A percentile compares a stretch with the other conserved stretches of the same genome.
These are phyloP conservation scores for Diplosoma virens DNA, from an alignment of 23 tunicate genomes.

Conservation along the genomic window DNA sequence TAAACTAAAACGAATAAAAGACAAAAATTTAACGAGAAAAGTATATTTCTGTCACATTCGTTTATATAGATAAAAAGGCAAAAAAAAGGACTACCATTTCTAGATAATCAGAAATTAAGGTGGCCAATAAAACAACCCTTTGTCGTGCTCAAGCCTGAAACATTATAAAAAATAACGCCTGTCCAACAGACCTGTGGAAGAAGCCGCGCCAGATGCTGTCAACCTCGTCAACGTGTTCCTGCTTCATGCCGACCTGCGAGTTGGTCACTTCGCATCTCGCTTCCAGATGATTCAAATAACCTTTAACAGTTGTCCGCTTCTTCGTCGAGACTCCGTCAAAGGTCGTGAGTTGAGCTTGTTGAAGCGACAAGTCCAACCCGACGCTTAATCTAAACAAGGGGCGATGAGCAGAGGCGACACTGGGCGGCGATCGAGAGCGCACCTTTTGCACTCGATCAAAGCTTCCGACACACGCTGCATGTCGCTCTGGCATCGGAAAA, in stretches of 20 bases:
- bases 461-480: conserved; percentile 25
- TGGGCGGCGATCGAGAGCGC: too few relatives aligned
- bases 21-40: too few relatives aligned
- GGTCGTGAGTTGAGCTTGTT: conserved; percentile 84
- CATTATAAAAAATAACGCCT: too few relatives aligned
- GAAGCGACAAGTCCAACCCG: conserved; percentile 67
- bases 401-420: too few relatives aligned
- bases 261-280: conserved; percentile 43
- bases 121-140: neutral
- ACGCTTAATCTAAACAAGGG: conserved; percentile 50
- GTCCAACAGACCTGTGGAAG: conserved; percentile 49
- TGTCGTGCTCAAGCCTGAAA: too few relatives aligned
- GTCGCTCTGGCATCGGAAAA: conserved; percentile 62
- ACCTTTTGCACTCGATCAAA: conserved; percentile 59
- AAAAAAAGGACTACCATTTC: too few relatives aligned
- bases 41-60: too few relatives aligned
- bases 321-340: conserved; percentile 22
- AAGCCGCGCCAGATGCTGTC: conserved; percentile 83
- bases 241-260: conserved; percentile 66
- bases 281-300: conserved; percentile 70
- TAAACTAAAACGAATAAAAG: too few relatives aligned
- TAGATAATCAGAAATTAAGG: too few relatives aligned
- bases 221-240: conserved; percentile 87
- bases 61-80: neutral
- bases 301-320: conserved; percentile 67